phyloP scores from a whole-genome alignment of 2,113 vertebrate genomes.

The Apeltes quadracus region DNA sequence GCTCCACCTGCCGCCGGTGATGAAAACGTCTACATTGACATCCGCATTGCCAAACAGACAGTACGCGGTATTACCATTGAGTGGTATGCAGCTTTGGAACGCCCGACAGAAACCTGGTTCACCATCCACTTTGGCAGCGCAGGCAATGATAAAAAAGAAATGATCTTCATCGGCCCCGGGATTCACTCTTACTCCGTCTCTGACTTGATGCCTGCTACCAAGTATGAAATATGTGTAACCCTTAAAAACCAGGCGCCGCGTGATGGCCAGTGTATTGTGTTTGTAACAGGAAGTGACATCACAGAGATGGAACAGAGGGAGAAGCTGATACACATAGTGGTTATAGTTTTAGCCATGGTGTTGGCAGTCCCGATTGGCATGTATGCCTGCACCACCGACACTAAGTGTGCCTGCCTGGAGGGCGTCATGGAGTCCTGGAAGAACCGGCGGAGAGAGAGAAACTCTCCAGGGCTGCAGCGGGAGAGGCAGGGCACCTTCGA shows the following conservation, averaged over 20 bases:
- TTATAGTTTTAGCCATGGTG: slow-evolving; percentile 89
- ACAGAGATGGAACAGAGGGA: slow-evolving; percentile 86
- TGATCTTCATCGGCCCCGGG: slow-evolving; percentile 86
- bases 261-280: slow-evolving; percentile 86
- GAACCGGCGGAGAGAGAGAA: slow-evolving; percentile 57
- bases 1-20: slow-evolving; percentile 26
- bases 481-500: slow-evolving; percentile 82
- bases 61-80: slow-evolving; percentile 87
- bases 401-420: slow-evolving; percentile 76
- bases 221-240: slow-evolving; percentile 90
- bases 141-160: slow-evolving; percentile 78
- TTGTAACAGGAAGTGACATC: slow-evolving; percentile 87
- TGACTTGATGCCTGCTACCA: slow-evolving; percentile 86
- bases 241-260: slow-evolving; percentile 80
- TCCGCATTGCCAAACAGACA: slow-evolving; percentile 88
- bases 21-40: slow-evolving; percentile 81
- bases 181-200: slow-evolving; percentile 85
- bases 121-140: slow-evolving; percentile 84
- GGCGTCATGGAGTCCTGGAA: slow-evolving; percentile 72
- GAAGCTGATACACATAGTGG: slow-evolving; percentile 88
- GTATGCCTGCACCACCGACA: slow-evolving; percentile 87
- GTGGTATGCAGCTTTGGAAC: slow-evolving; percentile 82
- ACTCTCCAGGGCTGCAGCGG: slow-evolving; percentile 25
- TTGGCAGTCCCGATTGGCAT: slow-evolving; percentile 86
- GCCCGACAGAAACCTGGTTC: slow-evolving; percentile 85